Percentiles rank a stretch among this genome's conserved stretches.
These are phyloP conservation scores for Byasa hedistus DNA, from an alignment of 2,888 invertebrate species.

Conservation along the genomic window DNA sequence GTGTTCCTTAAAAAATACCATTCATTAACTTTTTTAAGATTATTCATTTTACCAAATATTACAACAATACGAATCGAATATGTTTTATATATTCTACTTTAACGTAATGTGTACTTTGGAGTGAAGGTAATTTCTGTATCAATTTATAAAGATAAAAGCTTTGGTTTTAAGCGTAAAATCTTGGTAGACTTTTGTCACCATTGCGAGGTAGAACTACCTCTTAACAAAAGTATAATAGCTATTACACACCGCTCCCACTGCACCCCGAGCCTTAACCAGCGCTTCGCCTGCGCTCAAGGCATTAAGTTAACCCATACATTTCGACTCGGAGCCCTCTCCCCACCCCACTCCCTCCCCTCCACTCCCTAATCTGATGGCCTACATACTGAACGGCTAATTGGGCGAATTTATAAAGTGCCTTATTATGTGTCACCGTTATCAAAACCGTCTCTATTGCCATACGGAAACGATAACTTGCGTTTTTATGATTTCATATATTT, in stretches of 20 bases:
- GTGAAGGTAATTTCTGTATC: no score
- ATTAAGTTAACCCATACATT: conserved; percentile 63
- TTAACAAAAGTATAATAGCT: conserved; percentile 16
- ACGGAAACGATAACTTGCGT: not conserved
- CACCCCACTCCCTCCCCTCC: not conserved
- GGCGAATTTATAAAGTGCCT: conserved; percentile 37
- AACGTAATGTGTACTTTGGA: no score
- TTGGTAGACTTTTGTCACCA: no score
- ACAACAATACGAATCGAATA: no score
- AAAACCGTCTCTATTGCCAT: conserved; percentile 21
- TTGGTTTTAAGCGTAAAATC: no score
- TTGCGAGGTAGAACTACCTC: not conserved
- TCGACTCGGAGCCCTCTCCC: conserved; percentile 37
- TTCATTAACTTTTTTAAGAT: no score
- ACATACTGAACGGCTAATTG: conserved; percentile 61
- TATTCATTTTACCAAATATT: no score
- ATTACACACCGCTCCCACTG: conserved; percentile 24
- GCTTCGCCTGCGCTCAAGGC: conserved; percentile 57
- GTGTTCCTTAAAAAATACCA: no score
- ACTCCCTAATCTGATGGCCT: conserved; percentile 66
- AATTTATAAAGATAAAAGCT: no score
- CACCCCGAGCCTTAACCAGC: conserved; percentile 30
- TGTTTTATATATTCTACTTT: no score
- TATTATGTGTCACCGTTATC: conserved; percentile 27
- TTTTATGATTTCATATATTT: not conserved